Evolutionary conservation across 2,113 vertebrate species (phyloP).

Genomic region (Vidua macroura): DNA sequence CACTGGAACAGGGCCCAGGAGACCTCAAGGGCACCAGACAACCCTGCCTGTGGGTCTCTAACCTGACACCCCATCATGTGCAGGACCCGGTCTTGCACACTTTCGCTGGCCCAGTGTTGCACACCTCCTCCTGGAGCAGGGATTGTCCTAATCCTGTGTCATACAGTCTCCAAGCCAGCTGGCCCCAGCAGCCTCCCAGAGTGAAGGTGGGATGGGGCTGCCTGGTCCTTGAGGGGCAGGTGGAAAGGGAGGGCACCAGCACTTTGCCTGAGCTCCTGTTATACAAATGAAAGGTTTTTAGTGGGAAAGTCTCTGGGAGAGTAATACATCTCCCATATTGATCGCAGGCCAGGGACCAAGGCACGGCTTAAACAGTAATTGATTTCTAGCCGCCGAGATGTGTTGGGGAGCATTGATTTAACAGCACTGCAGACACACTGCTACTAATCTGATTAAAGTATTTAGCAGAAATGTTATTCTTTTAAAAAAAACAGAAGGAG

Average conservation of each 20-base stretch:
- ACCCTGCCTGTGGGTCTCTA: background rate
- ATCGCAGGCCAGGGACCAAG: constrained; percentile 74
- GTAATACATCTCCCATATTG: constrained; percentile 80
- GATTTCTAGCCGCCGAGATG: constrained; percentile 79
- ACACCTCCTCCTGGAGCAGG: background rate
- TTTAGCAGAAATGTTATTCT: constrained; percentile 79
- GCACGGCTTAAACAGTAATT: constrained; percentile 81
- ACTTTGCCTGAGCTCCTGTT: constrained; percentile 63
- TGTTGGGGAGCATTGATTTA: constrained; percentile 79
- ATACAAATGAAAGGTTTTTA: constrained; percentile 71
- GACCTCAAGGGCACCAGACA: background rate
- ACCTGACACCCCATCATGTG: background rate
- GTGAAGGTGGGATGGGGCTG: background rate
- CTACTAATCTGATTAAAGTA: constrained; percentile 75
- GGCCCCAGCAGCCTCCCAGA: background rate
- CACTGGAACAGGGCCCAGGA: background rate
- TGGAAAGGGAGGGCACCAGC: background rate
- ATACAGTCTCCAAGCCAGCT: background rate
- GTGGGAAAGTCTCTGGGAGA: constrained; percentile 73
- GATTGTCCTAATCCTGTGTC: background rate
- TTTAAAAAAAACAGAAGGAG: constrained; percentile 57
- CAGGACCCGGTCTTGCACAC: too few relatives aligned
- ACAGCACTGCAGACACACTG: constrained; percentile 73
- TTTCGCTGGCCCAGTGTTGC: background rate
- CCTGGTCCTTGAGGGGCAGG: background rate